Evolutionary conservation across 2,113 vertebrate genomes (phyloP).

Genomic region (Podarcis muralis): DNA sequence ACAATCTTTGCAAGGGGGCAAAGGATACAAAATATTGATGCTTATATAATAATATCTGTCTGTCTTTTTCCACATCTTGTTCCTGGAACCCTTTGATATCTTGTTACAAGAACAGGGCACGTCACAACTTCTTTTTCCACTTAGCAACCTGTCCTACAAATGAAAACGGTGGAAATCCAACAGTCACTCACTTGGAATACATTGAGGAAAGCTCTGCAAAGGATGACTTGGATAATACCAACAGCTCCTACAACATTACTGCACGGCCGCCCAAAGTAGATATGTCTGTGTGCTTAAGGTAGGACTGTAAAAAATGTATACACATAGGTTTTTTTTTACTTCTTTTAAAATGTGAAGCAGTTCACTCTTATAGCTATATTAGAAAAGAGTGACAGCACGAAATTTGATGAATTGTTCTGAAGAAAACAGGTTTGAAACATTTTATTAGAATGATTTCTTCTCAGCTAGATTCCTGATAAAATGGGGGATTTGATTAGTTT

Average conservation of each 20-base stretch:
- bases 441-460: constrained; percentile 24
- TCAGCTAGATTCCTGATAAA: constrained; percentile 9
- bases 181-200: neutral
- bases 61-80: neutral
- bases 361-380: neutral
- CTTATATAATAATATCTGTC: neutral
- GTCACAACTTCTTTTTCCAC: neutral
- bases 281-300: too few species aligned
- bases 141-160: neutral
- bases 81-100: neutral
- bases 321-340: neutral
- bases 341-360: neutral
- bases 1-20: neutral
- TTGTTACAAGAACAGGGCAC: neutral
- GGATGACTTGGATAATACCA: neutral
- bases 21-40: neutral
- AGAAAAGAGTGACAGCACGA: constrained; percentile 42
- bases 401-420: constrained; percentile 44
- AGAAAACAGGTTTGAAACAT: constrained; percentile 10
- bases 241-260: neutral
- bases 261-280: too few species aligned
- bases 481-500: constrained; percentile 47
- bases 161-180: neutral
- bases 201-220: neutral
- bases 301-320: neutral